Evolutionary conservation across 2,888 invertebrate species (phyloP), one percentile per base, ranked within the genome.

Genomic region (Phania funesta): DNA sequence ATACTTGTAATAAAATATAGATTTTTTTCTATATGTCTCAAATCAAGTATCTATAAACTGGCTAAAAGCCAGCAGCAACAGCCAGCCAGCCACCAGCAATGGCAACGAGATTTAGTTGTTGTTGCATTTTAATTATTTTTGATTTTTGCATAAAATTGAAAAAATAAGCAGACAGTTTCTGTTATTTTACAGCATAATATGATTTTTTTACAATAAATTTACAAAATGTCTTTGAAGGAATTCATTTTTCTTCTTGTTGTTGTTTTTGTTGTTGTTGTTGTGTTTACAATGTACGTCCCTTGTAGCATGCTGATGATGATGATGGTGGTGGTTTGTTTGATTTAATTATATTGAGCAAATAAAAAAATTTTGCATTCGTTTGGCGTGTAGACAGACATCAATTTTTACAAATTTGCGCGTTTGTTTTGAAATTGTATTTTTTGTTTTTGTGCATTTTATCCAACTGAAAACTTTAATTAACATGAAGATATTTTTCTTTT

Each of bases 361-460:
- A 68, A 68, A 29, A n/a, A 76, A 68, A 60, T 60, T 67, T 60
- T 73, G 54, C 60, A 38, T 62, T 62, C 68, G 54, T 80, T 79
- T 82, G 79, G 82, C 82, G 82, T 82, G 82, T 82, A 82, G 82
- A 82, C 82, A 82, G 82, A 78, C 82, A 75, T 82, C 82, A 82
- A 82, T 82, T 82, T 82, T 68, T 82, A 82, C 79, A 82, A 82
- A 82, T 82, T 82, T 82, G 79, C 82, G 82, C 82, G 82, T 82
- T 82, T 82, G 82, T 82, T 29, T 26, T 38, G 11, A 20, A 38
- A 2, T 46, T 54, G 7, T 54, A 54, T 70, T 26, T 1, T 18
- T 16, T 16, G n/a, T 32, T 20, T 60, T 32, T 16, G 26, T 58
- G 20, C 26, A 18, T 20, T 38, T 67, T 70, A 70, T 11, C 60